Base-by-base conservation (phyloP, 2,888 invertebrate genomes). In the Ectropis crepuscularia region DNA sequence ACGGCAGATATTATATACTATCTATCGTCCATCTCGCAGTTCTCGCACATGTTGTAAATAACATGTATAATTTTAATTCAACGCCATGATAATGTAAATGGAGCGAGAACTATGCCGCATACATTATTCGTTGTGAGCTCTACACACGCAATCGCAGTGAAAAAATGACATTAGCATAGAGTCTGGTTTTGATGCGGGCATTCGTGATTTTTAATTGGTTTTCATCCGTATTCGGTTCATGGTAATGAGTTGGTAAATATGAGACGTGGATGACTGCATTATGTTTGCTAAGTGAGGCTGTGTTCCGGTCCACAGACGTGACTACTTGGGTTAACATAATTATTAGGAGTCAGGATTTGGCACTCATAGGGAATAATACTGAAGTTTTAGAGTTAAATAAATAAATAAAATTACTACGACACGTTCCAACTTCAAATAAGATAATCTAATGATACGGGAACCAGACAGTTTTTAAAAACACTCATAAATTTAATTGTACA, bases 71-170 rank as follows among this genome's bases (percentile, higher is more conserved):
- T 80, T 87, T 84, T 85, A 86, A 85, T 84, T 88, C 82, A 82
- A 80, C 80, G 80, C 78, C 79, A 80, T 86, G 90, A 91, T 90
- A 90, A 88, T 82, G 85, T 86, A 89, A 90, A 89, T 91, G 79
- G 90, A 90, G 89, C 91, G 88, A 85, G 74, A 89, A 87, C 83
- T 83, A 84, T 85, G 85, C 84, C 77, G 84, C 85, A 86, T 86
- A 81, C 82, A 86, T 81, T 81, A 86, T 83, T 81, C 79, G 83
- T 83, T 80, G 80, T 80, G 81, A 77, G 78, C 85, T 87, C 89
- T 86, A 87, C 83, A 76, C 83, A 83, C 87, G 90, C 91, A 89
- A 89, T 83, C 82, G 81, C 79, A 81, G 79, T 74, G 74, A 82
- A 89, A 80, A 86, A 89, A 83, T 86, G 79, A 79, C 86, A 87